These are phyloP conservation scores for Petrolisthes manimaculis DNA, from an alignment of 2,888 invertebrate genomes.

Conservation along the genomic window DNA sequence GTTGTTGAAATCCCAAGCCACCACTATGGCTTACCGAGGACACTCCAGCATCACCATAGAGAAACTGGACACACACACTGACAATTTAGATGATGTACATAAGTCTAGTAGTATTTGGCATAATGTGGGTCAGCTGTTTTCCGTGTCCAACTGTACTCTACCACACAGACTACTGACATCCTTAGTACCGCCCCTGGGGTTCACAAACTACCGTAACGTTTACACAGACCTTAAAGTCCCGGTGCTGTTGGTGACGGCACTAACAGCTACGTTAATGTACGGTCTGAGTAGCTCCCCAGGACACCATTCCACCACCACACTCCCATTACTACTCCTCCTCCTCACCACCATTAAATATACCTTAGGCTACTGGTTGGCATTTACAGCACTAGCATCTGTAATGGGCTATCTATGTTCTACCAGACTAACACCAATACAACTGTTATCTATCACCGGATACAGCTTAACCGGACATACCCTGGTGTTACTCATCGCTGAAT, in stretches of 20 bases:
- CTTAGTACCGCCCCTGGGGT: slow-evolving; percentile 53
- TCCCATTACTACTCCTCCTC: slow-evolving; percentile 24
- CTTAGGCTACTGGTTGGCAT: slow-evolving; percentile 46
- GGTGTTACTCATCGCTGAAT: slow-evolving; percentile 47
- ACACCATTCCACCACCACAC: slow-evolving; percentile 15
- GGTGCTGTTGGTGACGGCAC: slow-evolving; percentile 10
- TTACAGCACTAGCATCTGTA: slow-evolving; percentile 40
- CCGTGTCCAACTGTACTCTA: slow-evolving; percentile 34
- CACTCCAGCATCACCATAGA: slow-evolving; percentile 46
- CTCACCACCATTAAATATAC: slow-evolving; percentile 32
- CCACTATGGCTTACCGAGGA: slow-evolving; percentile 38
- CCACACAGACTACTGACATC: slow-evolving; percentile 42
- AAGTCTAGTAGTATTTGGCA: neutral
- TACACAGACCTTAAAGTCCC: slow-evolving; percentile 53
- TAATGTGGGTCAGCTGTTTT: slow-evolving; percentile 17
- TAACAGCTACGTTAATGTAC: slow-evolving; percentile 41
- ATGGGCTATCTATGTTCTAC: slow-evolving; percentile 43
- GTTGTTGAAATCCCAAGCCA: slow-evolving; percentile 6
- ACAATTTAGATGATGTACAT: too few relatives aligned
- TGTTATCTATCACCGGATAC: slow-evolving; percentile 37
- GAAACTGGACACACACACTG: slow-evolving; percentile 24
- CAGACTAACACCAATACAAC: slow-evolving; percentile 32
- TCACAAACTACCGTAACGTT: slow-evolving; percentile 42
- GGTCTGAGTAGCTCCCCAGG: slow-evolving; percentile 44
- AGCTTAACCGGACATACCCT: slow-evolving; percentile 50